Conservation (phyloP, 2,113 vertebrate species). For the human (Homo sapiens) region DNA sequence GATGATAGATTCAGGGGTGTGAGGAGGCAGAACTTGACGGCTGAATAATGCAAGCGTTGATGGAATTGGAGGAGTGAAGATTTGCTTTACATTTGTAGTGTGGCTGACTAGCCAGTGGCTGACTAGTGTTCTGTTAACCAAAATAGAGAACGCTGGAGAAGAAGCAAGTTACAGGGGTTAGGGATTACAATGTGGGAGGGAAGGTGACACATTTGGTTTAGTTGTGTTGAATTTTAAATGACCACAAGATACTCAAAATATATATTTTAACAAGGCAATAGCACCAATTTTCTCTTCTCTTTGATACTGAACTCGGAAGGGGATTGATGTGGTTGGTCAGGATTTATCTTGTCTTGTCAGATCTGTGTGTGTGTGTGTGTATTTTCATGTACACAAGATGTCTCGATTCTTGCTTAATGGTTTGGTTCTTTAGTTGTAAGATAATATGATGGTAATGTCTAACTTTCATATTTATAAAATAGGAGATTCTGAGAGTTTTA, state of each 20-base stretch:
- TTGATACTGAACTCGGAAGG: neutral
- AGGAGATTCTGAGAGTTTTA: neutral
- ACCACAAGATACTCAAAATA: accelerated
- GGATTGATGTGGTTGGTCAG: neutral
- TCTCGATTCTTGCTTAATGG: neutral
- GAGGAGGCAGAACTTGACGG: accelerated
- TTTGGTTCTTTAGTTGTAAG: neutral
- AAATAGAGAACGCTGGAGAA: neutral
- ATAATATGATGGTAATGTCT: neutral
- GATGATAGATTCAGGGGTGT: neutral
- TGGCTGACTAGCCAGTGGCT: neutral
- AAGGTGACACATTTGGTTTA: accelerated
- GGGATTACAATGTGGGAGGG: accelerated
- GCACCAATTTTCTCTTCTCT: neutral
- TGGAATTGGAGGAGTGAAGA: accelerated
- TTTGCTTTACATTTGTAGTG: neutral
- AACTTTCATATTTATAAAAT: neutral
- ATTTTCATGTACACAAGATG: neutral
- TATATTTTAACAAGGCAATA: neutral
- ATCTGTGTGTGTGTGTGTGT: neutral
- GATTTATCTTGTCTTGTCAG: neutral
- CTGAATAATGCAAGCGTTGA: accelerated
- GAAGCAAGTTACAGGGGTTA: accelerated
- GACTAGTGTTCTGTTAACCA: neutral
- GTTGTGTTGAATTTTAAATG: neutral